Evolutionary conservation across 2,888 invertebrate genomes (phyloP).

Genomic region (Aphrophora alni): DNA sequence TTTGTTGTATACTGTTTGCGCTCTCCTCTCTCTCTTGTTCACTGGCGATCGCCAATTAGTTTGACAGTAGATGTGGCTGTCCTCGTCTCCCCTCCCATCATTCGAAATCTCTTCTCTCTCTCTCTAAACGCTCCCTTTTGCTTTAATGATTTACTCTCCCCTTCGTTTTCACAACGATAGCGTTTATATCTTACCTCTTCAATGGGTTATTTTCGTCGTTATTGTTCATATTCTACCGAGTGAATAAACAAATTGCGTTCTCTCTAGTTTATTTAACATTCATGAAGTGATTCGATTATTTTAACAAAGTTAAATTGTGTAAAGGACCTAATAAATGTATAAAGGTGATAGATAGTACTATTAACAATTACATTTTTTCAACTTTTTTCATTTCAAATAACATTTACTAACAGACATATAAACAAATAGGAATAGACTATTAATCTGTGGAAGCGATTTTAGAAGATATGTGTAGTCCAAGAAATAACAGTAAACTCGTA

Average conservation of each 20-base stretch:
- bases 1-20: background rate
- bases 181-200: background rate
- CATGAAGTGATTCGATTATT: too few species aligned
- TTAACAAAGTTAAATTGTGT: too few species aligned
- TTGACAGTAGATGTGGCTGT: background rate
- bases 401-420: too few species aligned
- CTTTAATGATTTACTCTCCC: background rate
- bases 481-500: too few species aligned
- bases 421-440: too few species aligned
- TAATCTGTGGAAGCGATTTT: too few species aligned
- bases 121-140: background rate
- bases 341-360: too few species aligned
- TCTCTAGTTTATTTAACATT: too few species aligned
- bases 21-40: background rate
- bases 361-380: too few species aligned
- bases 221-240: background rate
- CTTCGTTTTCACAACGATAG: background rate
- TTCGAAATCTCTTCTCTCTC: background rate
- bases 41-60: background rate
- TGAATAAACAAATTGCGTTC: background rate
- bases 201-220: background rate
- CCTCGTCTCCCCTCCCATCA: background rate
- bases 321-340: too few species aligned
- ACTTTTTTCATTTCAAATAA: too few species aligned
- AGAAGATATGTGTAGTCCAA: too few species aligned